Percentiles rank a stretch among this genome's conserved stretches.
Conservation (phyloP, 2,797 vertebrate genomes). For the Danio aesculapii region DNA sequence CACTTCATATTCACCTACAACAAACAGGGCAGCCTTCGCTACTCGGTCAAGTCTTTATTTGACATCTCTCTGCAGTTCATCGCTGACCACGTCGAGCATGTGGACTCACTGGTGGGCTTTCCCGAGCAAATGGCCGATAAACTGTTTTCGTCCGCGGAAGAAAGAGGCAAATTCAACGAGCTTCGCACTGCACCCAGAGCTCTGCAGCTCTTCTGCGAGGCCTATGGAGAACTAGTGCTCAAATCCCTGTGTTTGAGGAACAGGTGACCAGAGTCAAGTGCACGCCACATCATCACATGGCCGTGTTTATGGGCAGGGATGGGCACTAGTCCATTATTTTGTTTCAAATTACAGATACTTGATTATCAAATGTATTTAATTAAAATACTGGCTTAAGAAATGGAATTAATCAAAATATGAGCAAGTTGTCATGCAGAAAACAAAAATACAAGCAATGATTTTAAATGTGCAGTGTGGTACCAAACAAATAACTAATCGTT, state of each 20-base stretch:
- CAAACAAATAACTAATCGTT: too few relatives aligned
- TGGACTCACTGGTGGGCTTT: conserved; percentile 94
- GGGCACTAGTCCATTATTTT: too few relatives aligned
- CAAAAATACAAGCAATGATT: too few relatives aligned
- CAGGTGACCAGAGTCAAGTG: conserved; percentile 75
- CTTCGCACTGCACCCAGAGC: conserved; percentile 83
- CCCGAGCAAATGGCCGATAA: conserved; percentile 94
- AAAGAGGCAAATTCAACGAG: conserved; percentile 88
- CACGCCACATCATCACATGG: too few relatives aligned
- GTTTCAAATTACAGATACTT: too few relatives aligned
- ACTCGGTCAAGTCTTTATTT: conserved; percentile 91
- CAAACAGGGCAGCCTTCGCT: conserved; percentile 90
- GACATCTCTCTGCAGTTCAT: conserved; percentile 89
- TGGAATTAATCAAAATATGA: too few relatives aligned
- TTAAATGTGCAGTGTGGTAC: too few relatives aligned
- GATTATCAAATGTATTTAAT: too few relatives aligned
- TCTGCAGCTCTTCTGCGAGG: conserved; percentile 89
- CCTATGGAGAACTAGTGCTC: conserved; percentile 90
- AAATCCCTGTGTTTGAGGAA: conserved; percentile 90
- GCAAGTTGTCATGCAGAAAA: too few relatives aligned
- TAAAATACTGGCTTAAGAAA: too few relatives aligned
- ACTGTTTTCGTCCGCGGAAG: conserved; percentile 90
- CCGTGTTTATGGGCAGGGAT: too few relatives aligned
- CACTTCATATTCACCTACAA: conserved; percentile 95
- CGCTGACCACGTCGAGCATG: conserved; percentile 89